These are phyloP conservation scores for Steatocranus sp. DNA, from an alignment of 2,797 vertebrate genomes.

Conservation along the genomic window DNA sequence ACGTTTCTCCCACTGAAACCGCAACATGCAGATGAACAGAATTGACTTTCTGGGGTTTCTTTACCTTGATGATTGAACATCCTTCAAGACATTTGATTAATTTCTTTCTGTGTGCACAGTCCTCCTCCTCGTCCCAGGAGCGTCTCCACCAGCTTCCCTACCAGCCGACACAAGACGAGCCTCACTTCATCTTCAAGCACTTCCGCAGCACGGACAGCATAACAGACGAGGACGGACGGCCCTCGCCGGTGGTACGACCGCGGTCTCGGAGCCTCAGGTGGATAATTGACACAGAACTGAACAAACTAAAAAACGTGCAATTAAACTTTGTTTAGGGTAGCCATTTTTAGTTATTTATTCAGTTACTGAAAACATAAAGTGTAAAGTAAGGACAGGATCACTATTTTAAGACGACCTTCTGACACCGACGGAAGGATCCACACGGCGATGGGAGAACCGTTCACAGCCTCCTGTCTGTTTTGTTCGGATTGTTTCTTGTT, in stretches of 20 bases:
- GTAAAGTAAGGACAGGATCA: neutral
- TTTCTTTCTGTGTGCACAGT: constrained; percentile 64
- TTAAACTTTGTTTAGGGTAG: neutral
- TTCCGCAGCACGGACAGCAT: constrained; percentile 96
- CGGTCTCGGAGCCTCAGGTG: constrained; percentile 96
- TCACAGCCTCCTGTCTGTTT: neutral
- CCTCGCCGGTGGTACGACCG: constrained; percentile 82
- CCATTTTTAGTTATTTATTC: neutral
- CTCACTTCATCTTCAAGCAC: constrained; percentile 96
- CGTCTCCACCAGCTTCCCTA: constrained; percentile 96
- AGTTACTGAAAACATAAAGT: neutral
- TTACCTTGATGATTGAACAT: neutral
- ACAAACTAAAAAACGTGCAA: neutral
- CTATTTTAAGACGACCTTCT: neutral
- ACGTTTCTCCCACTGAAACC: neutral
- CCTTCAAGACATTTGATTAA: neutral
- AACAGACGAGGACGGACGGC: constrained; percentile 86
- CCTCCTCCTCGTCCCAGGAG: constrained; percentile 96
- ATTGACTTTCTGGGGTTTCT: neutral
- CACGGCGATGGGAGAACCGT: fast-evolving
- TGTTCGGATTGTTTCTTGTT: neutral
- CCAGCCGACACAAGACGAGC: constrained; percentile 95
- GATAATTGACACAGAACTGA: neutral
- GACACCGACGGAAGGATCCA: fast-evolving
- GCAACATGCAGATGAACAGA: neutral